Conservation (phyloP, 2,113 vertebrate species). For the Electrona antarctica region DNA sequence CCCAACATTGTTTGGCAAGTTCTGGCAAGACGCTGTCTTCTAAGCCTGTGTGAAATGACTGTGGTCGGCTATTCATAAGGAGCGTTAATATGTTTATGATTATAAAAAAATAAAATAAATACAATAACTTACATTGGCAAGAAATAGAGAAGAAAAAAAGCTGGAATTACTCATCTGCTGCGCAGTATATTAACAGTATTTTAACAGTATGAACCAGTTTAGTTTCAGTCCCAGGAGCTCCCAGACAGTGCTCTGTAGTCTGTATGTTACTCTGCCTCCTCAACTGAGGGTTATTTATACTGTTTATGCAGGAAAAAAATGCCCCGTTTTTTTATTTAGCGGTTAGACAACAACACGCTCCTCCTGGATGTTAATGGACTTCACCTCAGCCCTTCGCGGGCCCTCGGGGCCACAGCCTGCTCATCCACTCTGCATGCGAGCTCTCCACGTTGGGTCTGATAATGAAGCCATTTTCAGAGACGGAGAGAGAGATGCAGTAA, state of each 20-base stretch:
- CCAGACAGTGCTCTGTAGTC: neutral
- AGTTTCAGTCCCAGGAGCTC: conserved; percentile 4
- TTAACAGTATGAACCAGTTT: too few relatives aligned
- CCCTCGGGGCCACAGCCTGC: conserved; percentile 56
- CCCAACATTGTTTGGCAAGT: conserved; percentile 16
- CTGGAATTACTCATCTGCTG: neutral
- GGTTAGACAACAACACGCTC: conserved; percentile 65
- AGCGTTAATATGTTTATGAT: conserved; percentile 9
- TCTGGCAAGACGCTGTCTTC: conserved; percentile 11
- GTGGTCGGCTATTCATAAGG: neutral
- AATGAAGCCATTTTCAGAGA: conserved; percentile 73
- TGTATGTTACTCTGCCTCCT: conserved; percentile 7
- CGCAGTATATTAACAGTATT: conserved; percentile 3
- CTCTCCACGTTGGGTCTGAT: conserved; percentile 58
- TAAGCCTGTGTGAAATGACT: neutral
- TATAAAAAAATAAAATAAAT: neutral
- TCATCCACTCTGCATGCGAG: conserved; percentile 55
- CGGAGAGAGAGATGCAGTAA: conserved; percentile 65
- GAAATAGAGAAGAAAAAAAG: neutral
- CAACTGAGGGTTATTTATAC: conserved; percentile 58
- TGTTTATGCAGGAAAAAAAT: conserved; percentile 50
- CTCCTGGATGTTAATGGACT: conserved; percentile 70
- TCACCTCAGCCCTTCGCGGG: conserved; percentile 64
- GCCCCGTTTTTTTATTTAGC: conserved; percentile 67
- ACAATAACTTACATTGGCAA: too few relatives aligned